Percentiles rank a stretch among this genome's conserved stretches.
Conservation (phyloP, 2,113 vertebrate species). For the Melozone crissalis region DNA sequence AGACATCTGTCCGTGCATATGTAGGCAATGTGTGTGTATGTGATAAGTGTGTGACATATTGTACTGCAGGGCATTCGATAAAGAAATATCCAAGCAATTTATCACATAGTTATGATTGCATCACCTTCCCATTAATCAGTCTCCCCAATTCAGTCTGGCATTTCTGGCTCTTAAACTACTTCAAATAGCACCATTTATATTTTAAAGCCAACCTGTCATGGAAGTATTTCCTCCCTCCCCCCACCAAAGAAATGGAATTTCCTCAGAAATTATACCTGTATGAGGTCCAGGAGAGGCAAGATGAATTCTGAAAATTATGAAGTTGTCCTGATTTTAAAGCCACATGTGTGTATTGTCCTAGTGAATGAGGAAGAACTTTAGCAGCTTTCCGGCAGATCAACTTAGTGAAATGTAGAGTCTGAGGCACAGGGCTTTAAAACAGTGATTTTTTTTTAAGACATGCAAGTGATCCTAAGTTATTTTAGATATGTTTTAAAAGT, state of each 20-base stretch:
- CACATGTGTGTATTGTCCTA: neutral
- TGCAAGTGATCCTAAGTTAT: neutral
- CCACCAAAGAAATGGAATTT: conserved; percentile 10
- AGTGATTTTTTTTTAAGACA: neutral
- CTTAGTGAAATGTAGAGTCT: neutral
- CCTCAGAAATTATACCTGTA: conserved; percentile 5
- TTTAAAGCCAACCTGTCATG: conserved; percentile 41
- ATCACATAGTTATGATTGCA: neutral
- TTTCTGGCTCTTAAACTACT: conserved; percentile 22
- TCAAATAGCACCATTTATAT: conserved; percentile 41
- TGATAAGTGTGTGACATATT: neutral
- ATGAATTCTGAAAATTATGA: neutral
- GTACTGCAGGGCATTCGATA: conserved; percentile 4
- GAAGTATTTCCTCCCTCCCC: conserved; percentile 28
- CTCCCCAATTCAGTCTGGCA: neutral
- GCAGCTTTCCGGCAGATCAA: neutral
- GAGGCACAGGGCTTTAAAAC: neutral
- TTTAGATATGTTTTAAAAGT: neutral
- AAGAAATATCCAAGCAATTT: conserved; percentile 29
- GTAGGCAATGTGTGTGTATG: neutral
- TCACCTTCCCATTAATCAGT: conserved; percentile 30
- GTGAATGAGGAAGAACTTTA: neutral
- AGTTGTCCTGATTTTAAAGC: neutral
- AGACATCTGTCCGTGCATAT: fast-evolving
- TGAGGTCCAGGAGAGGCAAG: neutral